phyloP scores from a whole-genome alignment of 2,797 vertebrate genomes.

The Numenius phaeopus region DNA sequence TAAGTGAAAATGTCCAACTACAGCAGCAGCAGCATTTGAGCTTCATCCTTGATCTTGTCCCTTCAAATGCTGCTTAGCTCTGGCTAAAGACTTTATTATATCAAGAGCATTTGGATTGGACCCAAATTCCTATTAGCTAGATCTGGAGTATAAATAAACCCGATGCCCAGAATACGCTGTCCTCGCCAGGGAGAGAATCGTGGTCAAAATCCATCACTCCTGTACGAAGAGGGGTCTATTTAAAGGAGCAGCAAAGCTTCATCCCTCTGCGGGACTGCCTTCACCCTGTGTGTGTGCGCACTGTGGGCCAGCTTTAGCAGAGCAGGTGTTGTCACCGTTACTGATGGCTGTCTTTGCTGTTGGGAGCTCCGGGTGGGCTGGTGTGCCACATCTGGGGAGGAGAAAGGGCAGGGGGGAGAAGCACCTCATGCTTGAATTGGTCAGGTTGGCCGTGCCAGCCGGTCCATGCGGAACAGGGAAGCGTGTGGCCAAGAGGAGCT shows the following conservation, averaged over 20 bases:
- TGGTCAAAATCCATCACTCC: neutral
- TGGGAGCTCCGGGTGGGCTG: neutral
- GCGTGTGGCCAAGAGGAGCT: neutral
- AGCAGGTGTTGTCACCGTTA: accelerated
- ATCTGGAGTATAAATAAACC: constrained; percentile 38
- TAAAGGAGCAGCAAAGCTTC: neutral
- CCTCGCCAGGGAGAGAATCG: neutral
- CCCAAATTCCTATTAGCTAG: constrained; percentile 40
- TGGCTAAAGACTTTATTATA: neutral
- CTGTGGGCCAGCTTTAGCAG: neutral
- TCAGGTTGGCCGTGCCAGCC: accelerated
- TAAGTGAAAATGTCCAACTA: neutral
- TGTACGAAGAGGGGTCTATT: neutral
- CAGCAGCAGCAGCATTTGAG: neutral
- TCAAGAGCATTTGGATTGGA: neutral
- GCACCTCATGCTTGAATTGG: accelerated
- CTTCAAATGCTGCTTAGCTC: neutral
- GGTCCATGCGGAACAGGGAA: accelerated
- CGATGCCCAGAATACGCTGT: neutral
- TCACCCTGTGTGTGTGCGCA: neutral
- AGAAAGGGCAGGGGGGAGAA: neutral
- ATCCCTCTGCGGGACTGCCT: neutral
- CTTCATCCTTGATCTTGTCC: neutral
- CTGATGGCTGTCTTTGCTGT: neutral
- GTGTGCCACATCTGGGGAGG: neutral